Percentiles rank a stretch among this genome's conserved stretches.
Evolutionary conservation across 1,140 invertebrate genomes (phyloP).

Genomic region (Rhopalosiphum padi): DNA sequence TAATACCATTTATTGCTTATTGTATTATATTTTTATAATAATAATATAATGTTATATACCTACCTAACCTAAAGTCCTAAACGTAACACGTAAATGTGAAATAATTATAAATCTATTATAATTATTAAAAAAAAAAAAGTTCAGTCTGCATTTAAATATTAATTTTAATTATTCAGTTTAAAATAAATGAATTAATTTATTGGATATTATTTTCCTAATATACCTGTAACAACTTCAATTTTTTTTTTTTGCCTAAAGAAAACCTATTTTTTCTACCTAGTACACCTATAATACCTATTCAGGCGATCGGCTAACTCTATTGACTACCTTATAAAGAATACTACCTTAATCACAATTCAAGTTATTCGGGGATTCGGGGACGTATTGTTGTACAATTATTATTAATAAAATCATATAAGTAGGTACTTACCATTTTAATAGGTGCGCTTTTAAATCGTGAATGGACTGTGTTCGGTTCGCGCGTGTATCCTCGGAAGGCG

Average conservation of each 20-base stretch:
- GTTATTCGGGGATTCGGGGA: neutral
- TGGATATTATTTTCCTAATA: neutral
- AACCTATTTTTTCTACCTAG: neutral
- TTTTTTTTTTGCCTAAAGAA: neutral
- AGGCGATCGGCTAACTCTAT: neutral
- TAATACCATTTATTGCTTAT: too few relatives aligned
- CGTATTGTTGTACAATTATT: neutral
- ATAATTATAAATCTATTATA: too few relatives aligned
- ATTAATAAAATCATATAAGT: neutral
- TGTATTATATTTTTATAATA: too few relatives aligned
- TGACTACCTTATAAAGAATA: neutral
- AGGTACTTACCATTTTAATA: constrained; percentile 31
- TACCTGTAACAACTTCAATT: neutral
- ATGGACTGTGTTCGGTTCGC: neutral
- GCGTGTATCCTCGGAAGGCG: constrained; percentile 6
- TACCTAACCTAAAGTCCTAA: too few relatives aligned
- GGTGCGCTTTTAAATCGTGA: neutral
- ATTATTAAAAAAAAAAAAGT: too few relatives aligned
- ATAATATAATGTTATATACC: too few relatives aligned
- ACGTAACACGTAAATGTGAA: too few relatives aligned
- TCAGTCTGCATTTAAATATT: neutral
- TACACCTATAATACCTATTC: neutral
- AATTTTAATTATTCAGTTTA: neutral
- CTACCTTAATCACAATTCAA: neutral
- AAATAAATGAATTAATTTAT: neutral